Base-by-base conservation (phyloP, 2,113 vertebrate genomes). In the Mesembrinibis cayennensis region DNA sequence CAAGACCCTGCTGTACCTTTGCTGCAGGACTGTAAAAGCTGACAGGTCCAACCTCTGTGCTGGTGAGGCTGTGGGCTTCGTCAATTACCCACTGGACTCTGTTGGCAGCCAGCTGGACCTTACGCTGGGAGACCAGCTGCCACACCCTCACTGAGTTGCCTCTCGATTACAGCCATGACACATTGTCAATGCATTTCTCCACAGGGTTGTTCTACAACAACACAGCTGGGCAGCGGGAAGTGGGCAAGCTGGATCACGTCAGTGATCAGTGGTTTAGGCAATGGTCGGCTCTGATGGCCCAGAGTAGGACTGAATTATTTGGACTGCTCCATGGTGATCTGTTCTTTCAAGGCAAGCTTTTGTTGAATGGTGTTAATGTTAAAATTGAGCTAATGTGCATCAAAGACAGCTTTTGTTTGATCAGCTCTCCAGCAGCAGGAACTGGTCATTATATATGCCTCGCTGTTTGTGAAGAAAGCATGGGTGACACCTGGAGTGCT, bases 401-500 rank as follows among this genome's bases (percentile, higher is more conserved):
- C 13, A 27, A n/a, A 22, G 61, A 42, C 36, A 53, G 18, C 49
- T 52, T n/a, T 44, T n/a, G 36, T 42, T 52, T 52, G 22, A 42
- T 34, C 36, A 63, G 30, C 10, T 65, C 30, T 13, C 13, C 23
- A 20, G 47, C 22, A 20, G 29, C 45, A 52, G 47, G 23, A 16
- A 19, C 36, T 42, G 36, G 59, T 52, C 23, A 52, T 79, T 63
- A 63, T 5, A 4, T 40, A 50, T 4, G 16, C 76, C 58, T 79
- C 6, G 6, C 21, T 49, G 19, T 10, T 80, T 44, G 49, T 53
- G 49, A 65, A 29, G 32, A 29, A 65, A 34, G 49, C 29, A 38
- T 4, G 1, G 38, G 38, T 53, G 25, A 32, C 20, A 13, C 38
- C 36, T 27, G 38, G 14, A n/a, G 11, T 20, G 4, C 1, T 0